Base-by-base conservation (phyloP, 1,140 invertebrate genomes). In the Halesus radiatus region DNA sequence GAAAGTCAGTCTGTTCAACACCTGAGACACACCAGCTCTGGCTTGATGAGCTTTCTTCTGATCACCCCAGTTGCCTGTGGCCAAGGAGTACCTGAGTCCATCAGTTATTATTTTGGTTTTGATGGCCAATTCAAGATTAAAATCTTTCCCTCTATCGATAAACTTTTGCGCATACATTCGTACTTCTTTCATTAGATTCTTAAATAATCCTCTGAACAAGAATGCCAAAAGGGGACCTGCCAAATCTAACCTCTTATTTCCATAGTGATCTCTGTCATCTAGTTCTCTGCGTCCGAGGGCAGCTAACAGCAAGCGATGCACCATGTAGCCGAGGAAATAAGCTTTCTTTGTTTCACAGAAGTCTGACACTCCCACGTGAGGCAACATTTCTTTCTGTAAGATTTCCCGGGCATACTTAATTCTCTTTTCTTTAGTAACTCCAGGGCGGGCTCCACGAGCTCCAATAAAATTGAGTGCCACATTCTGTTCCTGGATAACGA, bases 271-370 rank as follows among this genome's bases (percentile, higher is more conserved):
- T 87, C 98, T 92, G 90, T 99, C 98, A 89, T 99, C 98, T 23
- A 99, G 90, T 89, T 99, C 98, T 84, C 98, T 91, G 18, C 98
- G 91, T 76, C 98, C 98, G n/a, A 99, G 89, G 10, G 98, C 96
- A 66, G 98, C 98, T 72, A 99, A 88, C 15, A 99, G 89, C 62
- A 99, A 88, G 82, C 98, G 92, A 88, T 99, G 98, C 0, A 99
- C 98, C 98, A 99, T 99, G 86, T 99, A 99, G 10, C 97, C 98
- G 45, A 99, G 91, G 85, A 98, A 99, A 86, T 99, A 99, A 0
- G 98, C 98, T 87, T 99, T 99, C 88, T 99, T 99, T 0, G 98
- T 99, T 91, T 99, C 98, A 91, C 98, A 99, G 88, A 98, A 99
- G 88, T 99, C 98, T 66, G 97, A 98, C 4, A 99, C 97, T 84